Base-by-base conservation (phyloP, 2,113 vertebrate genomes). In the Syngnathus typhle region DNA sequence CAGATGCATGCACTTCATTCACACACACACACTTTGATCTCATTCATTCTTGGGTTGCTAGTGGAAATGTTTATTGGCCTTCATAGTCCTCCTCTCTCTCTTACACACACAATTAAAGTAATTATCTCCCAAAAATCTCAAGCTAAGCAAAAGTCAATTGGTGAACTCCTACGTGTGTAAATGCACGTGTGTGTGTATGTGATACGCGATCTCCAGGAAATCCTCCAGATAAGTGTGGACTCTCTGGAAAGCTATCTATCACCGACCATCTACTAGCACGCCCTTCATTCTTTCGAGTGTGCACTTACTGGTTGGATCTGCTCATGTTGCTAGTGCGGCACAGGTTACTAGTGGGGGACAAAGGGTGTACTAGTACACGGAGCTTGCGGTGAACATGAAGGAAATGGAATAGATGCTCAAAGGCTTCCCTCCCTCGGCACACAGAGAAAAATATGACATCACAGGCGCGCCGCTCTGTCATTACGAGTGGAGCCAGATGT, bases 31-130 rank as follows among this genome's bases (percentile, higher is more conserved):
- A 71, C 87, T 87, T 90, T 88, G 80, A 88, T 86, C 75, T 85
- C 39, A 32, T 76, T 72, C 72, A 82, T 70, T 77, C 75, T 81
- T 73, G 78, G 38, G 54, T 82, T 79, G 67, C 65, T 65, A 47
- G 65, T 82, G 82, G 82, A 88, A 87, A 85, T 87, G 76, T 78
- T 70, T 83, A 61, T 66, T 81, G 76, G 65, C 86, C 82, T 41
- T 72, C 69, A 69, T 83, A 79, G 38, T 52, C 47, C 16, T 65
- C 73, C 65, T 76, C 55, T 19, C 69, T 37, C 61, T 60, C 74
- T 83, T 52, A 76, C 61, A 76, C 68, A 76, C 67, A 79, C 68
- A 44, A 84, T 85, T 85, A 82, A 78, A 77, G 6, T 77, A 43
- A 84, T 80, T 73, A 78, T 79, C 65, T 58, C 27, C 68, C 63